Conservation (phyloP, 2,888 invertebrate species). For the Andrena chrysosceles region DNA sequence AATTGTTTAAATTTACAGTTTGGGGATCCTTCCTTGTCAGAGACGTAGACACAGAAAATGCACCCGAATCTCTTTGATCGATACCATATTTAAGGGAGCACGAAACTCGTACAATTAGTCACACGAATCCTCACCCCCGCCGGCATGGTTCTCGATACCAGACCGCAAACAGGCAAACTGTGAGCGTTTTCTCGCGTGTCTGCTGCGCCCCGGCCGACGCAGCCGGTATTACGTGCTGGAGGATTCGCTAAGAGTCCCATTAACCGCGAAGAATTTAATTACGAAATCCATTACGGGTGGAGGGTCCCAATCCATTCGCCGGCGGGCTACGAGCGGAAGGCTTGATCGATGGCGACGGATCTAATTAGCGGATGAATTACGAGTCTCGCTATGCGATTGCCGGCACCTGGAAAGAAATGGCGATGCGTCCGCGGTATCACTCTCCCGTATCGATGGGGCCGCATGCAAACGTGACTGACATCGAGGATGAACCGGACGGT, state of each 20-base stretch:
- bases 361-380: conserved; percentile 26
- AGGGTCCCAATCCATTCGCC: conserved; percentile 9
- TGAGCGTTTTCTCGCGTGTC: not conserved
- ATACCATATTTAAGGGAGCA: no score
- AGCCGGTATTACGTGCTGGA: not conserved
- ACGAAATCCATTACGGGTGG: conserved; percentile 18
- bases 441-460: conserved; percentile 37
- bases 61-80: no score
- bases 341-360: conserved; percentile 14
- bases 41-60: no score
- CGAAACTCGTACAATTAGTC: no score
- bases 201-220: not conserved
- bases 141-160: not conserved
- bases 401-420: conserved; percentile 42
- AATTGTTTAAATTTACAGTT: no score
- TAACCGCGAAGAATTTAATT: conserved; percentile 34
- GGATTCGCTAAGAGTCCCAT: conserved; percentile 21
- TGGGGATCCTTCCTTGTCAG: no score
- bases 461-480: conserved; percentile 43
- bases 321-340: not conserved
- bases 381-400: conserved; percentile 16
- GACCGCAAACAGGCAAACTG: not conserved
- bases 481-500: conserved; percentile 19
- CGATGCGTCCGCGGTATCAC: conserved; percentile 18
- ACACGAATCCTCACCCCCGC: no score